These are phyloP conservation scores for Apogon hyalosoma DNA, from an alignment of 2,797 vertebrate species.

Conservation along the genomic window DNA sequence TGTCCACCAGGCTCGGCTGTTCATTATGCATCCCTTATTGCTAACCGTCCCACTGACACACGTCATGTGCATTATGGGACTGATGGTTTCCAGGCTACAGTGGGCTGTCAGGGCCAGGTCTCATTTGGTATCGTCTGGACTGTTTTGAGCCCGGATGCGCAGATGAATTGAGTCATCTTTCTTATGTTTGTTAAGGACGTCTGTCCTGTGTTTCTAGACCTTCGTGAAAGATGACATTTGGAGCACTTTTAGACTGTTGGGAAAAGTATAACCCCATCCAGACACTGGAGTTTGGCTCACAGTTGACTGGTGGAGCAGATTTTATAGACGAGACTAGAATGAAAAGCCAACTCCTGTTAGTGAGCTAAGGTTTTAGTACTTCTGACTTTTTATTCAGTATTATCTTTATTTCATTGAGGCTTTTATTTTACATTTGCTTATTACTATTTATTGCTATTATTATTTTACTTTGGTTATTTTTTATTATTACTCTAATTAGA, in stretches of 20 bases:
- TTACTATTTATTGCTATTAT: too few species aligned
- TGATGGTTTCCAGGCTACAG: constrained; percentile 73
- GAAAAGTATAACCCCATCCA: constrained; percentile 43
- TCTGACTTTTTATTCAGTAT: too few species aligned
- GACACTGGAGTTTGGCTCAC: constrained; percentile 35
- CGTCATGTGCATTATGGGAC: constrained; percentile 77
- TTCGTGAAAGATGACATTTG: constrained; percentile 70
- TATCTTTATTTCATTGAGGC: too few species aligned
- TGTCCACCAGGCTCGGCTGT: constrained; percentile 65
- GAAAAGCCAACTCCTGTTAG: constrained; percentile 16
- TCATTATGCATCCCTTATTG: constrained; percentile 81
- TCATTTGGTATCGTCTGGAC: constrained; percentile 77
- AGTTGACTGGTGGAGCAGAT: constrained; percentile 28
- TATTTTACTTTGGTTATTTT: too few species aligned
- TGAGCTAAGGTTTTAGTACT: too few species aligned
- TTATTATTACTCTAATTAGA: too few species aligned
- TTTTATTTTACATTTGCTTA: too few species aligned
- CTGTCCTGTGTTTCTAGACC: constrained; percentile 45
- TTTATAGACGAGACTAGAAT: constrained; percentile 12
- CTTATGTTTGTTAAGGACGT: constrained; percentile 58
- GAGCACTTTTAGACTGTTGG: constrained; percentile 33
- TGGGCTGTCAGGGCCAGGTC: constrained; percentile 75
- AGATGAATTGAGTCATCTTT: constrained; percentile 78
- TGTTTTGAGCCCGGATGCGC: constrained; percentile 54
- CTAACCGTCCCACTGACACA: constrained; percentile 78